phyloP scores from a whole-genome alignment of 2,797 vertebrate species.

The Anguilla anguilla region DNA sequence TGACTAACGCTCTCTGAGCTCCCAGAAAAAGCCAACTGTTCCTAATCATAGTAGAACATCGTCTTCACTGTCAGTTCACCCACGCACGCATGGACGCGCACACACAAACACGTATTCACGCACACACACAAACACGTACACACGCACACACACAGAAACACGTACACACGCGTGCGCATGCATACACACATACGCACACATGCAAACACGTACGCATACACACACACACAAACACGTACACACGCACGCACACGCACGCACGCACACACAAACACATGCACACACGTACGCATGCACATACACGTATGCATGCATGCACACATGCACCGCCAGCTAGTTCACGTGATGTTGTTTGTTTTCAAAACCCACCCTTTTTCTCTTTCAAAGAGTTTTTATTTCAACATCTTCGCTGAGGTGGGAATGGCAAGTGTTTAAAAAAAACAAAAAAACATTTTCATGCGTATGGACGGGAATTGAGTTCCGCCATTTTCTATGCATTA shows the following conservation, averaged over 20 bases:
- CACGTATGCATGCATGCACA: not conserved
- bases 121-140: too few relatives aligned
- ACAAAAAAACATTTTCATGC: not conserved
- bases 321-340: not conserved
- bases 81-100: not conserved
- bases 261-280: not conserved
- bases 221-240: not conserved
- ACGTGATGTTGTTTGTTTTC: not conserved
- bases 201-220: not conserved
- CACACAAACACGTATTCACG: too few relatives aligned
- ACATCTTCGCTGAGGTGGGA: not conserved
- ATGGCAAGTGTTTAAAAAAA: not conserved
- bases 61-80: not conserved
- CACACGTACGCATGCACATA: not conserved
- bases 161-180: not conserved
- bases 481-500: not conserved
- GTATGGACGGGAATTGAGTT: not conserved
- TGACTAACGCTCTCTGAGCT: not conserved
- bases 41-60: not conserved
- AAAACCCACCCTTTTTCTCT: not conserved
- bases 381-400: constrained; percentile 5
- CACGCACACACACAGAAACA: not conserved
- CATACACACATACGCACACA: not conserved
- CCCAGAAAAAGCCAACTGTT: not conserved
- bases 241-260: not conserved